Conservation (phyloP, 1,140 invertebrate genomes). For the Nylanderia fulva region DNA sequence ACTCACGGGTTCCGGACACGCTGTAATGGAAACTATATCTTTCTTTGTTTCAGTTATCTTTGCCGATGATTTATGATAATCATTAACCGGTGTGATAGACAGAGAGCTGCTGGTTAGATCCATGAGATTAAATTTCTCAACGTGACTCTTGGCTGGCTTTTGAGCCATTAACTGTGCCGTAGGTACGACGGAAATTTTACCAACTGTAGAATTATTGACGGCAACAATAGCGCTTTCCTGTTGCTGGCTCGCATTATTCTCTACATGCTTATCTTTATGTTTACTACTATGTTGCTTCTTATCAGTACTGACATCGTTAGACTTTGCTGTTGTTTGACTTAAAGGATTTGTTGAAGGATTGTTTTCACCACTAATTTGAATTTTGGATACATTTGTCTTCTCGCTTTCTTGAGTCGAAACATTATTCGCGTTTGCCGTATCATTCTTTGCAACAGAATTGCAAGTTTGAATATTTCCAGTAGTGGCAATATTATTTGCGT, state of each 20-base stretch:
- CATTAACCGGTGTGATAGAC: conserved; percentile 83
- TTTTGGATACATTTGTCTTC: conserved; percentile 70
- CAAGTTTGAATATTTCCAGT: conserved; percentile 50
- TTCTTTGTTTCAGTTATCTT: conserved; percentile 79
- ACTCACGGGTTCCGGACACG: conserved; percentile 73
- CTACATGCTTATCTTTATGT: conserved; percentile 75
- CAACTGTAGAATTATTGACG: conserved; percentile 67
- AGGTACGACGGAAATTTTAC: conserved; percentile 79
- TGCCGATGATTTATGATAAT: conserved; percentile 75
- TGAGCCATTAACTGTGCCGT: conserved; percentile 79
- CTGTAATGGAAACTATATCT: conserved; percentile 82
- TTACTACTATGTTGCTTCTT: conserved; percentile 74
- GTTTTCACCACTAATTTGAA: conserved; percentile 64
- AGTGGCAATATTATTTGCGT: conserved; percentile 49
- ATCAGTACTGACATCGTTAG: conserved; percentile 69
- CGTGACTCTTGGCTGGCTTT: conserved; percentile 73
- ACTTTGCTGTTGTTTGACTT: conserved; percentile 60
- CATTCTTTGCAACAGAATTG: conserved; percentile 55
- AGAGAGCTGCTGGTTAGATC: conserved; percentile 79
- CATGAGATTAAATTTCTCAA: conserved; percentile 80
- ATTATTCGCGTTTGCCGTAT: conserved; percentile 56
- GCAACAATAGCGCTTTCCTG: conserved; percentile 58
- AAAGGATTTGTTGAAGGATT: conserved; percentile 65
- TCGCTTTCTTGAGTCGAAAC: conserved; percentile 64
- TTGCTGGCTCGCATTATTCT: conserved; percentile 54